Percentiles rank a stretch among this genome's conserved stretches.
phyloP scores from a whole-genome alignment of 2,797 vertebrate species.

The Gadopsis bispinosus region DNA sequence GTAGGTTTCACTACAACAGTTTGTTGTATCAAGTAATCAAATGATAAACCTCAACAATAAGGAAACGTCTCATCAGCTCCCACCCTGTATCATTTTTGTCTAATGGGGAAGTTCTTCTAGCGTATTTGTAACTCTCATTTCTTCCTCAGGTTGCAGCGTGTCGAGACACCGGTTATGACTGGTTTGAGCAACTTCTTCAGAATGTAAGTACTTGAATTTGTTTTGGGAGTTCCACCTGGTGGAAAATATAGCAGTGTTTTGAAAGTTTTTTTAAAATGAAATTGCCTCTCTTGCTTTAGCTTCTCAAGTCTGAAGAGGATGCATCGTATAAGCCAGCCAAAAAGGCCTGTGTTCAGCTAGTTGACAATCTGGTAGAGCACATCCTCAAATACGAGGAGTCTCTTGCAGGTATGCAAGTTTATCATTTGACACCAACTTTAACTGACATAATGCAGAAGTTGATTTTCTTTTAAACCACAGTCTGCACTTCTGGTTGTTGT shows the following conservation, averaged over 20 bases:
- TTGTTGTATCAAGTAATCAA: background rate
- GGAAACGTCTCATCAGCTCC: background rate
- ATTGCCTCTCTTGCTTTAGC: slow-evolving; percentile 68
- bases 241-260: background rate
- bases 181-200: slow-evolving; percentile 98
- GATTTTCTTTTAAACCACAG: background rate
- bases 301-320: slow-evolving; percentile 97
- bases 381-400: slow-evolving; percentile 98
- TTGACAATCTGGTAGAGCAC: slow-evolving; percentile 98
- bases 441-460: background rate
- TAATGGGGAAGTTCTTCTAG: background rate
- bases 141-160: slow-evolving; percentile 92
- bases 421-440: background rate
- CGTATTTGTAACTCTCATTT: slow-evolving; percentile 24
- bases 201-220: slow-evolving; percentile 87
- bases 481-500: background rate
- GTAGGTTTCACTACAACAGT: slow-evolving; percentile 76
- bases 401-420: slow-evolving; percentile 87
- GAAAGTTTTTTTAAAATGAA: background rate
- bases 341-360: slow-evolving; percentile 97
- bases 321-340: slow-evolving; percentile 96
- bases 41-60: background rate
- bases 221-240: background rate
- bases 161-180: slow-evolving; percentile 97
- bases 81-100: background rate